Percentiles rank a stretch among this genome's conserved stretches.
phyloP scores from a whole-genome alignment of 2,888 invertebrate species.

The Eristalis pertinax region DNA sequence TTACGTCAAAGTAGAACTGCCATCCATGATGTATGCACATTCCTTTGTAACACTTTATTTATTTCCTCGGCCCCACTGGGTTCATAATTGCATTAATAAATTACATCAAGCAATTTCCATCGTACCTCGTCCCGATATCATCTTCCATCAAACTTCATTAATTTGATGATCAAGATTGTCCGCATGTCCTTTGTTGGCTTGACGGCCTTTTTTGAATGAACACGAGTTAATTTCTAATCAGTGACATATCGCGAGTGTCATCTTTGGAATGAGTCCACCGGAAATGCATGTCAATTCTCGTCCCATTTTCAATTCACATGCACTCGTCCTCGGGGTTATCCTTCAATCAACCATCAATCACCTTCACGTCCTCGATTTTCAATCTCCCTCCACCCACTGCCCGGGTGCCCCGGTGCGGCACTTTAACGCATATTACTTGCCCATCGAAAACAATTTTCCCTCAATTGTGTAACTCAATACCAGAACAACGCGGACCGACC shows the following conservation, averaged over 20 bases:
- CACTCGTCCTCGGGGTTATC: slow-evolving; percentile 1
- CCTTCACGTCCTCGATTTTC: slow-evolving; percentile 46
- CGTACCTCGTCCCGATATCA: not conserved
- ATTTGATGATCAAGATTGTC: slow-evolving; percentile 5
- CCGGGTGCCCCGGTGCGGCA: slow-evolving; percentile 11
- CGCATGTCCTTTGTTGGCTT: not conserved
- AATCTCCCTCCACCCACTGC: slow-evolving; percentile 19
- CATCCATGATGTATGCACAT: no score
- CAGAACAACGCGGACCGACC: not conserved
- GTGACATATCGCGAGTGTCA: not conserved
- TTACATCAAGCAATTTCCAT: no score
- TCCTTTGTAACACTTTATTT: no score
- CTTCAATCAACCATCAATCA: slow-evolving; percentile 57
- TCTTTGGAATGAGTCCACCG: not conserved
- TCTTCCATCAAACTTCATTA: slow-evolving; percentile 1
- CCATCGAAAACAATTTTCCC: slow-evolving; percentile 67
- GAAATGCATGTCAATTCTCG: not conserved
- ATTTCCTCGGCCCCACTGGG: no score
- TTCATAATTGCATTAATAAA: no score
- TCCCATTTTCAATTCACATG: not conserved
- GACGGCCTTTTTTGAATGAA: no score
- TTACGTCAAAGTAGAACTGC: no score
- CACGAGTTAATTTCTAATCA: not conserved
- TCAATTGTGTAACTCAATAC: slow-evolving; percentile 34
- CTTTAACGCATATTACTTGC: slow-evolving; percentile 49